A percentile compares a stretch with the other conserved stretches of the same genome.
Evolutionary conservation across 2,888 invertebrate species (phyloP).

Genomic region (Gandaritis pyraliata): DNA sequence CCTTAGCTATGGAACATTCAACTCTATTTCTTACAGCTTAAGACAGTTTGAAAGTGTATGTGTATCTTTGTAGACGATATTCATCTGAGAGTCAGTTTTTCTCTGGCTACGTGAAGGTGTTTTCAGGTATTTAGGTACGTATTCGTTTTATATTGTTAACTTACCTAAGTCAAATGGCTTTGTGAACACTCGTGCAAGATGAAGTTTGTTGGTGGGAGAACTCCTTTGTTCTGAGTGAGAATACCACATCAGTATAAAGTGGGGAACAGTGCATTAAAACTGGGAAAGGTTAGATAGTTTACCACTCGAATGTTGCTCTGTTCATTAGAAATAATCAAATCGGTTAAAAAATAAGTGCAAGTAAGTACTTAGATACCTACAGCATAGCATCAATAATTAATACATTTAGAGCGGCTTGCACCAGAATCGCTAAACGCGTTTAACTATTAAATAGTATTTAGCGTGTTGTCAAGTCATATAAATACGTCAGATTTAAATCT

Average conservation of each 20-base stretch:
- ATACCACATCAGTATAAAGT: slow-evolving; percentile 11
- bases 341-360: too few species aligned
- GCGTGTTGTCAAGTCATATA: too few species aligned
- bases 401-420: too few species aligned
- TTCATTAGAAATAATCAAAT: too few species aligned
- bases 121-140: slow-evolving; percentile 51
- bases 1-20: slow-evolving; percentile 19
- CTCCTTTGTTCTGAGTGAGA: slow-evolving; percentile 20
- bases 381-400: too few species aligned
- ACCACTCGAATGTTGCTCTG: background rate
- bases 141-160: slow-evolving; percentile 52
- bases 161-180: slow-evolving; percentile 42
- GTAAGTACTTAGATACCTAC: too few species aligned
- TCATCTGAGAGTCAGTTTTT: slow-evolving; percentile 53
- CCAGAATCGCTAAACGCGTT: too few species aligned
- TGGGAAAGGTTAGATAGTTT: background rate
- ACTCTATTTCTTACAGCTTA: slow-evolving; percentile 32
- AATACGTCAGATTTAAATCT: too few species aligned
- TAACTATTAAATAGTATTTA: too few species aligned
- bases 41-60: slow-evolving; percentile 21
- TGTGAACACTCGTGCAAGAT: slow-evolving; percentile 27
- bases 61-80: slow-evolving; percentile 38
- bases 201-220: slow-evolving; percentile 28
- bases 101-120: slow-evolving; percentile 50
- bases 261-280: slow-evolving; percentile 3